A percentile compares a stretch with the other conserved stretches of the same genome.
Conservation (phyloP, 2,797 vertebrate genomes). For the Karalla daura region DNA sequence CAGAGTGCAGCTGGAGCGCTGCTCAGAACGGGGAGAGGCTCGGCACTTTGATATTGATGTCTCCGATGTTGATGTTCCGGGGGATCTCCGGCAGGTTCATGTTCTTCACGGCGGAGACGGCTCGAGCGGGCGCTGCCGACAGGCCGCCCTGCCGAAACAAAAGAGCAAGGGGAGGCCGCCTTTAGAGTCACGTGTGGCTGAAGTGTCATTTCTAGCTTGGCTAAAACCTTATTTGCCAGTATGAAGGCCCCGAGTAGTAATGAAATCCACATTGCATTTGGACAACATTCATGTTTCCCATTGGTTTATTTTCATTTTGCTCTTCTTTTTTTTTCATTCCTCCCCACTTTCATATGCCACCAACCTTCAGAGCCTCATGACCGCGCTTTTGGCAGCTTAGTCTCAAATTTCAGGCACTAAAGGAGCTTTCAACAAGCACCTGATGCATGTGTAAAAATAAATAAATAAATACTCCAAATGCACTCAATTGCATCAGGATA, state of each 20-base stretch:
- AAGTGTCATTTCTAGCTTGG: too few relatives aligned
- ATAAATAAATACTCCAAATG: too few relatives aligned
- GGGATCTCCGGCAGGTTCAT: constrained; percentile 96
- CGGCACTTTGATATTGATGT: constrained; percentile 96
- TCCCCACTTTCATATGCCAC: too few relatives aligned
- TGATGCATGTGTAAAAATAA: not conserved
- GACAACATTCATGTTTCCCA: not conserved
- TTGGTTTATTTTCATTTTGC: not conserved
- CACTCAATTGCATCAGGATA: not conserved
- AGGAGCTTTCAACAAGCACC: not conserved
- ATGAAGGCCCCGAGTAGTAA: not conserved
- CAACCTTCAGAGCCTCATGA: not conserved
- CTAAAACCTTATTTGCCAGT: not conserved
- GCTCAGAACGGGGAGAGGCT: constrained; percentile 91
- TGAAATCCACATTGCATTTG: not conserved
- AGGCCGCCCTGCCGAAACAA: constrained; percentile 86
- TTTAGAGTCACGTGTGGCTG: too few relatives aligned
- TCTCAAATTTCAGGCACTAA: not conserved
- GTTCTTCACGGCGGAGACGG: constrained; percentile 94
- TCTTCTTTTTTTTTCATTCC: not conserved
- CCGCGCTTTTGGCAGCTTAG: not conserved
- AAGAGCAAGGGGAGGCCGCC: too few relatives aligned
- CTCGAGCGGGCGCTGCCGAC: constrained; percentile 91
- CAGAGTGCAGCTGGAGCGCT: constrained; percentile 37
- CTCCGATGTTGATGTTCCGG: constrained; percentile 95